Evolutionary conservation across 1,140 invertebrate genomes (phyloP), one percentile per base, ranked within the genome.

Genomic region (Lepidotrigona ventralis): DNA sequence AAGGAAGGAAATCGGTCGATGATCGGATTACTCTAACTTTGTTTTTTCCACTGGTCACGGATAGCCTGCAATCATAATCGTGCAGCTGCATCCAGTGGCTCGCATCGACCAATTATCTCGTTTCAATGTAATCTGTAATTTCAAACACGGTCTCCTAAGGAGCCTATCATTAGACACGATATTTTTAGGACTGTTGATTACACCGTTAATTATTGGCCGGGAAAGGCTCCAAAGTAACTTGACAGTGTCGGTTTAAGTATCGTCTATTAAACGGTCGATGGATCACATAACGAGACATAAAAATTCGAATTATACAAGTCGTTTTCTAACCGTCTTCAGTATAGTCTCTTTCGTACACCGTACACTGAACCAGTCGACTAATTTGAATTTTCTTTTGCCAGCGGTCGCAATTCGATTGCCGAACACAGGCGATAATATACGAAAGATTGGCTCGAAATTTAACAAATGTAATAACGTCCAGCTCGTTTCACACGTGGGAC

Each of bases 141-240:
- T 85, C 71, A 72, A 85, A 68, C 77, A 58, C 76, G 63, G 53
- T 66, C 77, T 83, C 53, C 80, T 74, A 78, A 86, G 84, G 77
- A 73, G 83, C 90, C 90, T 92, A 89, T 92, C 86, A 92, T 92
- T 92, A 92, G 89, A 88, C 79, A 84, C 80, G 86, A 91, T 89
- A 91, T 91, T 91, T 92, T 91, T 89, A 86, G 81, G 84, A 78
- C 75, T 83, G 82, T 78, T 90, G 87, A 91, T 90, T 89, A 78
- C 86, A 11, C 79, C 12, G 83, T 85, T 91, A 89, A 91, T 92
- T 46, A 46, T 64, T 90, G 83, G 83, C 79, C 79, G 64, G 29
- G 71, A 86, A 82, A 73, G 76, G 60, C 29, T 66, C 79, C 70
- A 58, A 71, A 46, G 39, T 46, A 46, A 74, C 60, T 26, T 0